These are phyloP conservation scores for Dipodomys ordii DNA, from an alignment of 2,113 vertebrate genomes.

Conservation along the genomic window DNA sequence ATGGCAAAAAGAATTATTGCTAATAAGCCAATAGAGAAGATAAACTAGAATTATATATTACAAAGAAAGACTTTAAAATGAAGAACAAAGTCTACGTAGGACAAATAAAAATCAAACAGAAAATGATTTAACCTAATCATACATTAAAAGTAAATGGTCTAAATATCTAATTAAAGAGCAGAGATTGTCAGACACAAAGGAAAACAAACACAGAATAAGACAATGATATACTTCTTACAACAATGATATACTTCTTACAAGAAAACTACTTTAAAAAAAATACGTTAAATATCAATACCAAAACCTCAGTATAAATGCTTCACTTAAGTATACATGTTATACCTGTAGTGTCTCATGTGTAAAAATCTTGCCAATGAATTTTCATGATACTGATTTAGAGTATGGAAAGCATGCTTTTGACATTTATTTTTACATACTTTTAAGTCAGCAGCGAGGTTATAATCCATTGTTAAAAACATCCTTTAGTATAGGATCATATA, in stretches of 20 bases:
- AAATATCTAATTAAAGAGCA: slow-evolving; percentile 36
- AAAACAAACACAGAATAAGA: background rate
- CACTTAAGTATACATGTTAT: background rate
- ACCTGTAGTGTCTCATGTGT: background rate
- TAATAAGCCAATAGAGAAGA: slow-evolving; percentile 15
- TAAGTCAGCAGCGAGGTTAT: slow-evolving; percentile 27
- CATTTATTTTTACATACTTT: slow-evolving; percentile 52
- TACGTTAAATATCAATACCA: slow-evolving; percentile 23
- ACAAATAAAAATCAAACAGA: background rate
- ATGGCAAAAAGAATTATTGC: background rate
- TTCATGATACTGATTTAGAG: background rate
- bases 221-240: background rate
- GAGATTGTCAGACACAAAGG: background rate
- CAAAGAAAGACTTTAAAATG: background rate
- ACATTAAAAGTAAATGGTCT: slow-evolving; percentile 55
- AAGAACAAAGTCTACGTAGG: background rate
- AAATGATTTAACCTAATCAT: background rate
- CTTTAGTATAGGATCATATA: slow-evolving; percentile 31
- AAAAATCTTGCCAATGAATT: slow-evolving; percentile 43
- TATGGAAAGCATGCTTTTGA: background rate
- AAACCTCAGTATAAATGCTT: background rate
- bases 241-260: background rate
- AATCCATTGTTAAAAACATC: slow-evolving; percentile 55
- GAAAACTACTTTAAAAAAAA: slow-evolving; percentile 16
- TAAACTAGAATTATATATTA: background rate